A percentile compares a stretch with the other conserved stretches of the same genome.
Conservation (phyloP, 2,113 vertebrate genomes). For the Chinchilla lanigera region DNA sequence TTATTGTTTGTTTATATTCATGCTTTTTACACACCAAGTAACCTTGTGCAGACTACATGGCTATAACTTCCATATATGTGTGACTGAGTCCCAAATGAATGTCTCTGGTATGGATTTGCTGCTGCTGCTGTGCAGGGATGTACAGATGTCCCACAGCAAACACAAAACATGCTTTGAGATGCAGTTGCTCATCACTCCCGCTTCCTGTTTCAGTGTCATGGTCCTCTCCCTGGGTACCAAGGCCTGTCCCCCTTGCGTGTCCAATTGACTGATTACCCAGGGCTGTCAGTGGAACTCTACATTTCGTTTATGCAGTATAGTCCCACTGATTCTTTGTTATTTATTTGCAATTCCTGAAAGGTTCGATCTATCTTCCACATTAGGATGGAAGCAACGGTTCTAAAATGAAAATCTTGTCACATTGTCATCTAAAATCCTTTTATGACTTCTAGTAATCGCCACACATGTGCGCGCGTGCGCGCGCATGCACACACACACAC, state of each 20-base stretch:
- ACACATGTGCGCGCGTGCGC: too few species aligned
- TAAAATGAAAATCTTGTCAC: conserved; percentile 51
- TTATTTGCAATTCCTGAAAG: conserved; percentile 2
- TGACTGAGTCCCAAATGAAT: neutral
- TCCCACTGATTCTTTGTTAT: neutral
- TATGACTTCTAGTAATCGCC: conserved; percentile 18
- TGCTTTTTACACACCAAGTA: neutral
- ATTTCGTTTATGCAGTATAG: neutral
- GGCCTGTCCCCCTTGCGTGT: neutral
- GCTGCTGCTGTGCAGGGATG: neutral
- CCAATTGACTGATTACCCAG: neutral
- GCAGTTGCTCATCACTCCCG: too few species aligned
- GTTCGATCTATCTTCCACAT: conserved; percentile 13
- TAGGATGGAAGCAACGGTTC: conserved; percentile 21
- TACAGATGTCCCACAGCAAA: neutral
- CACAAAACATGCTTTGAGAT: neutral
- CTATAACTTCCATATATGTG: neutral
- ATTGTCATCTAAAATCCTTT: conserved; percentile 46
- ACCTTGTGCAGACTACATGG: neutral
- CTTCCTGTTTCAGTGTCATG: neutral
- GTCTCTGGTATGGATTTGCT: neutral
- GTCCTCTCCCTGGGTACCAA: neutral
- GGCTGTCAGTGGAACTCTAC: neutral
- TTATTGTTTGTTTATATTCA: neutral
- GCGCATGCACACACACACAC: neutral